Evolutionary conservation across 1,140 invertebrate genomes (phyloP).

Genomic region (Euwallacea fornicatus): DNA sequence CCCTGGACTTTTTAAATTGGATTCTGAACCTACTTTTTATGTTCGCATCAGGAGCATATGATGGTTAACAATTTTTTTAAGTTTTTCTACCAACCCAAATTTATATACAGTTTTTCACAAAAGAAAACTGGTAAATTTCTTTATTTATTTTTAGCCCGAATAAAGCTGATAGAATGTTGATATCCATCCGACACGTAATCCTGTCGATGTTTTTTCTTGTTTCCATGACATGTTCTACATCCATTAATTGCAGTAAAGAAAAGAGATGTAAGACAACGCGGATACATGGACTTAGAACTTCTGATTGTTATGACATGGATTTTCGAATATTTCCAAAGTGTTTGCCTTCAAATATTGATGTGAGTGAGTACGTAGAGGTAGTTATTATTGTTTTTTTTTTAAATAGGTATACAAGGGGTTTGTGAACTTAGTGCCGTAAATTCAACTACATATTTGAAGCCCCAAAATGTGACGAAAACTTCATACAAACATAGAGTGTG

Average conservation of each 20-base stretch:
- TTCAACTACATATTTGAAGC: too few species aligned
- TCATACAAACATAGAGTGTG: too few species aligned
- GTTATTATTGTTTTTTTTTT: background rate
- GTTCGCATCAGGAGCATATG: too few species aligned
- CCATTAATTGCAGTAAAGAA: slow-evolving; percentile 36
- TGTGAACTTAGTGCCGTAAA: too few species aligned
- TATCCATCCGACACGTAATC: background rate
- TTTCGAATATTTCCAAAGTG: slow-evolving; percentile 45
- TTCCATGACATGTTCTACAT: background rate
- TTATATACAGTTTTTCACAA: background rate
- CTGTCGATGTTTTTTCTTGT: slow-evolving; percentile 18
- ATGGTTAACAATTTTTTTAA: too few species aligned
- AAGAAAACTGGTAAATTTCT: background rate
- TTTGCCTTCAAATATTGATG: slow-evolving; percentile 41
- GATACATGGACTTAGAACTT: slow-evolving; percentile 41
- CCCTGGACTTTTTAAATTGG: too few species aligned
- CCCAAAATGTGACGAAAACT: too few species aligned
- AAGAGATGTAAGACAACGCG: slow-evolving; percentile 37
- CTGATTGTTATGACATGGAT: slow-evolving; percentile 43
- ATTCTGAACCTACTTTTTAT: too few species aligned
- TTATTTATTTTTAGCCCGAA: background rate
- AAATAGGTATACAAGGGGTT: background rate
- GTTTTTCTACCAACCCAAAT: background rate
- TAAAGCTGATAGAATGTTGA: background rate
- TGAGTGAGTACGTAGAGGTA: slow-evolving; percentile 25